Conservation (phyloP, 2,888 invertebrate species). For the Apotomis capreana region DNA sequence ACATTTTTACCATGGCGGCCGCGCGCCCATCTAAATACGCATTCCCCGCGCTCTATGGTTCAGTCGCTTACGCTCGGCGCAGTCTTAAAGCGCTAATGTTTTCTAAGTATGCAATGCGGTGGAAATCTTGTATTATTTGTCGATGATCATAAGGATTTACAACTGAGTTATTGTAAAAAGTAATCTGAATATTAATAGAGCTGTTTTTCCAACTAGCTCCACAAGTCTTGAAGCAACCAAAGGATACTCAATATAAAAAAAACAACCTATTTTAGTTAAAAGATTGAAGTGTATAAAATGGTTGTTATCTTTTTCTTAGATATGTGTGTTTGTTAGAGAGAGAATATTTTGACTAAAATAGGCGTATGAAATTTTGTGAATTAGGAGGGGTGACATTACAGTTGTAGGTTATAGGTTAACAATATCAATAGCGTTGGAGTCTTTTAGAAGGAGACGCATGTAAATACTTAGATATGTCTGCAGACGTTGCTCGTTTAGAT, state of each 20-base stretch:
- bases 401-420: not conserved
- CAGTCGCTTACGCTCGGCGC: no score
- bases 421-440: not conserved
- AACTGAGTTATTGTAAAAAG: no score
- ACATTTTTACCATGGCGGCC: no score
- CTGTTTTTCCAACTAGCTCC: no score
- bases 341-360: not conserved
- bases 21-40: no score
- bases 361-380: not conserved
- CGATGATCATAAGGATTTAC: no score
- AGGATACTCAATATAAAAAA: not conserved
- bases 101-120: no score
- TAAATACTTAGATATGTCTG: not conserved
- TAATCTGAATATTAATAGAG: no score
- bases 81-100: no score
- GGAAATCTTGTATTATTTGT: no score
- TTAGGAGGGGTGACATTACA: not conserved
- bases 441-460: not conserved
- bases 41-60: no score
- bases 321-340: not conserved
- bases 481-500: conserved; percentile 6
- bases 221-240: not conserved
- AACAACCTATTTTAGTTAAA: not conserved
- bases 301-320: not conserved
- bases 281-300: not conserved